Conservation (phyloP, 2,113 vertebrate genomes). For the Nematolebias whitei region DNA sequence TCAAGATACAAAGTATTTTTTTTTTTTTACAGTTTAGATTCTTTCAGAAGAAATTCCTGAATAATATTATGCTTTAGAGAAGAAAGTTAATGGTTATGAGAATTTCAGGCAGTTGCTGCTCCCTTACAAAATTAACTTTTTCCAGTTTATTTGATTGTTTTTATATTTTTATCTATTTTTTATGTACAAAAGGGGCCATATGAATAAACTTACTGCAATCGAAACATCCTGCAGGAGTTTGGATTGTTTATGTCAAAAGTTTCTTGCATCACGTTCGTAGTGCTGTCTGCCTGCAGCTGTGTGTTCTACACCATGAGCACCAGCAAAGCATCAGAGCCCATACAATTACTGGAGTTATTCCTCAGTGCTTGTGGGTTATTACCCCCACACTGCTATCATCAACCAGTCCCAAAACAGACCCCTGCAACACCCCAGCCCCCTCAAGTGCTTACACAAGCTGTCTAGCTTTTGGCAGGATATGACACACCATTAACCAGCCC, state of each 20-base stretch:
- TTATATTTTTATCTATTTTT: too few relatives aligned
- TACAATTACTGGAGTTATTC: slow-evolving; percentile 38
- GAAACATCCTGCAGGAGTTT: neutral
- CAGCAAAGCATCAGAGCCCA: slow-evolving; percentile 29
- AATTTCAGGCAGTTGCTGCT: too few relatives aligned
- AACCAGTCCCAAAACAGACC: slow-evolving; percentile 40
- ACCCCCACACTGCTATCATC: slow-evolving; percentile 42
- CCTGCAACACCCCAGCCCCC: slow-evolving; percentile 39
- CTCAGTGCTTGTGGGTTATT: slow-evolving; percentile 34
- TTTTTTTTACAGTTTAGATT: too few relatives aligned
- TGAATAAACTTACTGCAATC: too few relatives aligned
- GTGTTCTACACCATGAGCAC: neutral
- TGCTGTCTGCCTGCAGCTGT: neutral
- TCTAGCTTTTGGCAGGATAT: slow-evolving; percentile 55
- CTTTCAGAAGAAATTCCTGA: too few relatives aligned
- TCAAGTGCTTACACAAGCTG: slow-evolving; percentile 56
- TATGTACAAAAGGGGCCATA: too few relatives aligned
- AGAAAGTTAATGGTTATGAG: too few relatives aligned
- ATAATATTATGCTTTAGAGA: too few relatives aligned
- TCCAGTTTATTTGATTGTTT: too few relatives aligned
- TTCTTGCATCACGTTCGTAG: neutral
- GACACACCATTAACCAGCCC: slow-evolving; percentile 48
- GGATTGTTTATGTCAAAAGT: neutral
- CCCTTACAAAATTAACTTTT: too few relatives aligned
- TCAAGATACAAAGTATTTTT: too few relatives aligned